phyloP scores from a whole-genome alignment of 2,888 invertebrate species.

The Drosophila austrosaltans region DNA sequence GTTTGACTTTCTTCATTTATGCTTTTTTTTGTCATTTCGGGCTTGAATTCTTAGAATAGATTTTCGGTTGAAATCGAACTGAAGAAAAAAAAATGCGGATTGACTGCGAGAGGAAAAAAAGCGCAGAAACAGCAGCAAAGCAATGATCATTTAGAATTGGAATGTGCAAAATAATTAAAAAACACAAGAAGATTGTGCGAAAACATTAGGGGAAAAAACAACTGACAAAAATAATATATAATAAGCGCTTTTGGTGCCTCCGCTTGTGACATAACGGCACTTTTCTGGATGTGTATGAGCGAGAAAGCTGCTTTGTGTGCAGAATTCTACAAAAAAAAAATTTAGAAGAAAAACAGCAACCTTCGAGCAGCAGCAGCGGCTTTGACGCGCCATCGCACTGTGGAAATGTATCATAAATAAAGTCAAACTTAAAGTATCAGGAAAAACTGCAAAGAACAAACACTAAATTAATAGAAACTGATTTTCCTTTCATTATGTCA shows the following conservation, averaged over 20 bases:
- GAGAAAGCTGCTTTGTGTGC: conserved; percentile 10
- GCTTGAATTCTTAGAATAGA: conserved; percentile 2
- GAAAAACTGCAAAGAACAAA: too few relatives aligned
- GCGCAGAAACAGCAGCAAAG: conserved; percentile 26
- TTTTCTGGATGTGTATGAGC: conserved; percentile 32
- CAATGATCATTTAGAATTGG: conserved; percentile 42
- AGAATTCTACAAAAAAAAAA: conserved; percentile 6
- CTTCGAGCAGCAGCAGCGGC: conserved; percentile 18
- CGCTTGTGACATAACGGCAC: conserved; percentile 68
- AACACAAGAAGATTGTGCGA: conserved; percentile 19
- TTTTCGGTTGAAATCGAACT: conserved; percentile 6
- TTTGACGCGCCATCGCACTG: conserved; percentile 3
- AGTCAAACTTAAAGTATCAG: neutral
- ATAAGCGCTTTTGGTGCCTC: conserved; percentile 50
- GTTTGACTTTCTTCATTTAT: neutral
- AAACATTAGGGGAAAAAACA: neutral
- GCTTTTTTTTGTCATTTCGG: neutral
- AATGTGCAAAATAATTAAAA: conserved; percentile 61
- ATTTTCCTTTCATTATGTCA: too few relatives aligned
- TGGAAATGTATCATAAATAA: neutral
- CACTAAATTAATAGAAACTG: neutral
- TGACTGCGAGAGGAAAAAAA: conserved; percentile 1
- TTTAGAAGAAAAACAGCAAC: neutral
- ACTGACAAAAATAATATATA: conserved; percentile 51
- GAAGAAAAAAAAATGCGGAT: conserved; percentile 5